A percentile compares a stretch with the other conserved stretches of the same genome.
Evolutionary conservation across 2,113 vertebrate species (phyloP).

Genomic region (Stegostoma tigrinum): DNA sequence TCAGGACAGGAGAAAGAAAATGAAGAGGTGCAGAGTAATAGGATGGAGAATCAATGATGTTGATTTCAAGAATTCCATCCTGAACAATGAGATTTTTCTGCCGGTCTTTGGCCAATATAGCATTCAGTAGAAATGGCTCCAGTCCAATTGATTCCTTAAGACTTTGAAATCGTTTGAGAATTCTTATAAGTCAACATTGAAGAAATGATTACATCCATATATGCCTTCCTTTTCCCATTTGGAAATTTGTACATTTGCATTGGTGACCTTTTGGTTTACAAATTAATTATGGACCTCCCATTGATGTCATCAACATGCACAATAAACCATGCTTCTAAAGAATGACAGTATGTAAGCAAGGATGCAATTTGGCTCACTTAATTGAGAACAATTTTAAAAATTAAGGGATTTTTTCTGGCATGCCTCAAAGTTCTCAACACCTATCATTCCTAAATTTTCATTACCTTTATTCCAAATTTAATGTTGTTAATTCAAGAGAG

Average conservation of each 20-base stretch:
- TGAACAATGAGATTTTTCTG: not conserved
- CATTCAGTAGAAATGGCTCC: not conserved
- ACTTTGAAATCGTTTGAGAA: not conserved
- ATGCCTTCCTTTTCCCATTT: not conserved
- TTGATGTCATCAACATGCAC: not conserved
- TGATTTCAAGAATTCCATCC: not conserved
- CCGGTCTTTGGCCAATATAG: not conserved
- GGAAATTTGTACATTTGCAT: not conserved
- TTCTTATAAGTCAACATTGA: not conserved
- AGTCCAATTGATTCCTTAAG: not conserved
- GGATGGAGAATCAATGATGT: not conserved
- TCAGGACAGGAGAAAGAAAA: not conserved
- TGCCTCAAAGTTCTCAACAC: not conserved
- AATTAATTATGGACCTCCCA: not conserved
- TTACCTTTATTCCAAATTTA: not conserved
- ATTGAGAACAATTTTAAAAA: not conserved
- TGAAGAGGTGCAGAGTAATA: not conserved
- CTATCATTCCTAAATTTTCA: not conserved
- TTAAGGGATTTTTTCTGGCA: not conserved
- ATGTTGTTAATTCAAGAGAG: not conserved
- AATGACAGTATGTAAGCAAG: not conserved
- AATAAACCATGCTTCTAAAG: not conserved
- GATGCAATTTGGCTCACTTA: not conserved
- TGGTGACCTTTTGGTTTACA: not conserved
- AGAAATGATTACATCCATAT: not conserved